Evolutionary conservation across 2,888 invertebrate species (phyloP), one percentile per base, ranked within the genome.

Genomic region (Dioctria rufipes): DNA sequence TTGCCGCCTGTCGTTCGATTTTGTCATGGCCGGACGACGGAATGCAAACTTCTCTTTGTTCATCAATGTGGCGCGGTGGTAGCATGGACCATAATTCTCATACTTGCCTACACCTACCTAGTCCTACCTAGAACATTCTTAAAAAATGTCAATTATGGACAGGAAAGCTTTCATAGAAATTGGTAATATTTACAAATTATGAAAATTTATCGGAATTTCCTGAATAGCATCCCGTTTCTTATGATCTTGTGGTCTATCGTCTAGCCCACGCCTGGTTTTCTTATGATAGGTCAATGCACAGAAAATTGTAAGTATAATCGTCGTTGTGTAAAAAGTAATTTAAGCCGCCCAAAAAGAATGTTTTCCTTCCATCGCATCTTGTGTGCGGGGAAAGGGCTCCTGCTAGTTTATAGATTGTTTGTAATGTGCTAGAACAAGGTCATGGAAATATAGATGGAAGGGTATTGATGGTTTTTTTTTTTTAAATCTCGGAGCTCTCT

Each of bases 271-370:
- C 61, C 37, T 39, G 5, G 61, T 11, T 61, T 61, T 61, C 61
- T 61, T 61, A 61, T 39, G 61, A 61, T 61, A 61, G 61, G 61
- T 61, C 61, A 61, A 61, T n/a, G 61, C 4, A 61, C 61, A 61
- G 11, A 5, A 37, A 39, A 61, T 61, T 61, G 25, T 61, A 39
- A 25, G 25, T 61, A 61, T 25, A 25, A 25, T 25, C 25, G 25
- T 61, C 61, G 5, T 11, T 5, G 11, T 25, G 25, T 4, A 37
- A 61, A n/a, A 5, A n/a, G 4, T 6, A 54, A n/a, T n/a, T 8
- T n/a, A 54, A 54, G 54, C 6, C 4, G 54, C 11, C 54, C 11
- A 54, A 46, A 46, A 46, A 46, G 11, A 54, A 1, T n/a, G 6
- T 54, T 2, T 54, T 54, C 54, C 4, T 54, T 8, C 11, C 54